Evolutionary conservation across 2,113 vertebrate genomes (phyloP).

Genomic region (Lipophrys pholis): DNA sequence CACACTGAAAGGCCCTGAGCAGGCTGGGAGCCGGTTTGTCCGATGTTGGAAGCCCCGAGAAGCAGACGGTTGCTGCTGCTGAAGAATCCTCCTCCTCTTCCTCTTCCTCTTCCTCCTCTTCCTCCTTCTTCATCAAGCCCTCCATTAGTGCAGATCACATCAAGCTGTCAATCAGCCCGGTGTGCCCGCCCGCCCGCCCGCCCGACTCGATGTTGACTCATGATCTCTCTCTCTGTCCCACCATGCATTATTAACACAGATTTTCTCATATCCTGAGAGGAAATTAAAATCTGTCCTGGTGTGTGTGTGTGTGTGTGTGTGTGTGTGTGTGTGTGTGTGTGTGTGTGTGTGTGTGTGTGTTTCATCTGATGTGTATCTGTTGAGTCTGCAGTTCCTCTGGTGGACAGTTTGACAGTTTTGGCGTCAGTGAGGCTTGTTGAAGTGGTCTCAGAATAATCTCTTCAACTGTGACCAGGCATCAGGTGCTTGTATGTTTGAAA

Average conservation of each 20-base stretch:
- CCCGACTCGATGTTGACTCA: constrained; percentile 49
- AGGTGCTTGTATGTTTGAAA: no score
- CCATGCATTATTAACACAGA: constrained; percentile 75
- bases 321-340: constrained; percentile 14
- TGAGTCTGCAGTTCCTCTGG: constrained; percentile 26
- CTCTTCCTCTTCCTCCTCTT: constrained; percentile 16
- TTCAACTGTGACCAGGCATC: no score
- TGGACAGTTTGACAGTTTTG: constrained; percentile 20
- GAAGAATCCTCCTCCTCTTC: constrained; percentile 18
- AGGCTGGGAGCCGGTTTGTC: constrained; percentile 43
- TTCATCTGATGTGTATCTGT: constrained; percentile 39
- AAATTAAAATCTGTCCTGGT: constrained; percentile 75
- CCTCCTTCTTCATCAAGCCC: constrained; percentile 62
- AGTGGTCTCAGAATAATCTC: background rate
- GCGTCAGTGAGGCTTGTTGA: background rate
- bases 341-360: constrained; percentile 13
- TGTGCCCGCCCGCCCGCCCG: constrained; percentile 23
- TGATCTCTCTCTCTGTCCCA: constrained; percentile 44
- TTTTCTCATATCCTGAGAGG: constrained; percentile 82
- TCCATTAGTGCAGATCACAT: constrained; percentile 70
- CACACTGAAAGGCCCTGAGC: constrained; percentile 43
- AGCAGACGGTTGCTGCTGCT: constrained; percentile 33
- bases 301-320: constrained; percentile 6
- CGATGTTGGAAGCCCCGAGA: constrained; percentile 30
- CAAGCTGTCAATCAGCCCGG: constrained; percentile 63